Percentiles rank a stretch among this genome's conserved stretches.
These are phyloP conservation scores for Heliconius congener DNA, from an alignment of 1,140 invertebrate species.

Conservation along the genomic window DNA sequence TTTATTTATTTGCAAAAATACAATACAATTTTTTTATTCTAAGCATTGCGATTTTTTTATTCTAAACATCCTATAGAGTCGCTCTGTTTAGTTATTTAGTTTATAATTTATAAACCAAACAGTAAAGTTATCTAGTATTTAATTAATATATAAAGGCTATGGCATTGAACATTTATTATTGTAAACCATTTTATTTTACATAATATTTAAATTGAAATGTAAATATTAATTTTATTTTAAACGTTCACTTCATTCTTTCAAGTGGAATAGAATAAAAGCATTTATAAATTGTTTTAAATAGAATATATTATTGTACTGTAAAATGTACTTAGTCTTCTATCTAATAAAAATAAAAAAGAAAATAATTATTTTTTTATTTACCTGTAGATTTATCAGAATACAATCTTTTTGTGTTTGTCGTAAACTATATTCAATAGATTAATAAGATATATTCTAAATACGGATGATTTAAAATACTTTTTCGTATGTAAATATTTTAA, in stretches of 20 bases:
- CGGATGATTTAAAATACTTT: too few relatives aligned
- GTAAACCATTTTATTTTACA: constrained; percentile 9
- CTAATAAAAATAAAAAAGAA: not conserved
- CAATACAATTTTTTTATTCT: not conserved
- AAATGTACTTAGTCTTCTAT: not conserved
- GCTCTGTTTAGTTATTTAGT: constrained; percentile 22
- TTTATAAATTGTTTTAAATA: not conserved
- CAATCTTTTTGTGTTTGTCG: too few relatives aligned
- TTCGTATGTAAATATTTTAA: too few relatives aligned
- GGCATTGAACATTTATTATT: not conserved
- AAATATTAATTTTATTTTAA: constrained; percentile 18
- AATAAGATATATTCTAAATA: too few relatives aligned
- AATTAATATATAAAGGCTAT: constrained; percentile 26
- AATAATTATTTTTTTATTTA: not conserved
- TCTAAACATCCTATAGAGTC: not conserved
- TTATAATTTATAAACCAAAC: constrained; percentile 36
- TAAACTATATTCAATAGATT: too few relatives aligned
- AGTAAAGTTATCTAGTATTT: constrained; percentile 27
- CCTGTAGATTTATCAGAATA: too few relatives aligned
- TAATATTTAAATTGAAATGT: constrained; percentile 8
- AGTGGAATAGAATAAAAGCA: not conserved
- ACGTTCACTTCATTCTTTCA: constrained; percentile 2
- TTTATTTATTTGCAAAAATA: constrained; percentile 6
- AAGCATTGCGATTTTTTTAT: not conserved
- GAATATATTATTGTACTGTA: constrained; percentile 1